phyloP scores from a whole-genome alignment of 2,113 vertebrate genomes.

The Telmatochromis brachygnathus region DNA sequence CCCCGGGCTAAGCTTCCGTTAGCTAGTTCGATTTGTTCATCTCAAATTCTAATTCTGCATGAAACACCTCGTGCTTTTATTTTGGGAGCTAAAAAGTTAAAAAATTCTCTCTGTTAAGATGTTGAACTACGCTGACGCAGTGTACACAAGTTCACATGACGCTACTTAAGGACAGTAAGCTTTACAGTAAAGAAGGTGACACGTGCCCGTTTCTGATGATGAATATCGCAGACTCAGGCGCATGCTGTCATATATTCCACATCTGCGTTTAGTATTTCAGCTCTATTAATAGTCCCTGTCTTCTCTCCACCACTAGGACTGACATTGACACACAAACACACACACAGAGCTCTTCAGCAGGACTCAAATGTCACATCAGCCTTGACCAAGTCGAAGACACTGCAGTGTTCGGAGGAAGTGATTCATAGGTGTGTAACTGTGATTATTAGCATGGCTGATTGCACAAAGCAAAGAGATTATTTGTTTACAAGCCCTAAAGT shows the following conservation, averaged over 20 bases:
- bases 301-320: background rate
- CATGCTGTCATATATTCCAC: conserved; percentile 6
- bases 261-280: conserved; percentile 63
- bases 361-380: conserved; percentile 51
- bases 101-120: background rate
- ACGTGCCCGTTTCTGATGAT: background rate
- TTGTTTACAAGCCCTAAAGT: background rate
- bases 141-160: background rate
- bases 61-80: background rate
- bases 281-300: conserved; percentile 63
- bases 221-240: background rate
- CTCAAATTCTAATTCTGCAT: background rate
- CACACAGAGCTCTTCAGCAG: background rate
- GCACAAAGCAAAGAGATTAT: background rate
- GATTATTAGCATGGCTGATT: background rate
- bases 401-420: background rate
- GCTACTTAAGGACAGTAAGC: background rate
- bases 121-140: background rate
- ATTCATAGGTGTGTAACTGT: background rate
- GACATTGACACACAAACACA: background rate
- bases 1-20: background rate
- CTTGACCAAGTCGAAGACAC: background rate
- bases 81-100: background rate
- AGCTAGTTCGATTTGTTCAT: background rate
- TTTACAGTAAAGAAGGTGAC: conserved; percentile 9